Evolutionary conservation across 2,797 vertebrate species (phyloP).

Genomic region (Otolemur crassicaudatus): DNA sequence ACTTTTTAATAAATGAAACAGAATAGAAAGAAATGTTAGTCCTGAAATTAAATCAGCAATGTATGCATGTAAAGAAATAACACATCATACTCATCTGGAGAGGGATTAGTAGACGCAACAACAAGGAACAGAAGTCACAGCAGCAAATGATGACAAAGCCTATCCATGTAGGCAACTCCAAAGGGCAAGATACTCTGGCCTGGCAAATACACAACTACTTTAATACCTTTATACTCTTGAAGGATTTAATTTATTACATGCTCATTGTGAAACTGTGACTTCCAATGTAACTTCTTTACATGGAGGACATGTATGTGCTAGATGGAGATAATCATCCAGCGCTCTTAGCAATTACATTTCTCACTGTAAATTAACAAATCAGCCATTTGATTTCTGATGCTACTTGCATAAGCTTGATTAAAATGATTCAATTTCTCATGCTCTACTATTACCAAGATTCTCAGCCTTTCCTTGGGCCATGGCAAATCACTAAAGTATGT

Average conservation of each 20-base stretch:
- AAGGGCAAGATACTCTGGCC: background rate
- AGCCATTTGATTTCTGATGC: background rate
- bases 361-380: background rate
- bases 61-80: conserved; percentile 31
- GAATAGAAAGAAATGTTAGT: background rate
- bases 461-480: background rate
- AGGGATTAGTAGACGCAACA: background rate
- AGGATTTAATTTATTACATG: background rate
- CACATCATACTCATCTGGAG: background rate
- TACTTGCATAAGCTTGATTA: background rate
- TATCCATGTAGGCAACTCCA: background rate
- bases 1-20: background rate
- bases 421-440: conserved; percentile 2
- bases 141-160: background rate
- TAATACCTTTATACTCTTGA: background rate
- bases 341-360: background rate
- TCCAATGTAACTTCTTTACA: background rate
- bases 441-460: background rate
- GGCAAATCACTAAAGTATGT: background rate
- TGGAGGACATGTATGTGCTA: background rate
- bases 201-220: background rate
- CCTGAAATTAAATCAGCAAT: background rate
- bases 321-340: background rate
- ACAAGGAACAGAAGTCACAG: conserved; percentile 9
- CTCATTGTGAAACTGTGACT: background rate